phyloP scores from a whole-genome alignment of 2,113 vertebrate species.

The Balaeniceps rex region DNA sequence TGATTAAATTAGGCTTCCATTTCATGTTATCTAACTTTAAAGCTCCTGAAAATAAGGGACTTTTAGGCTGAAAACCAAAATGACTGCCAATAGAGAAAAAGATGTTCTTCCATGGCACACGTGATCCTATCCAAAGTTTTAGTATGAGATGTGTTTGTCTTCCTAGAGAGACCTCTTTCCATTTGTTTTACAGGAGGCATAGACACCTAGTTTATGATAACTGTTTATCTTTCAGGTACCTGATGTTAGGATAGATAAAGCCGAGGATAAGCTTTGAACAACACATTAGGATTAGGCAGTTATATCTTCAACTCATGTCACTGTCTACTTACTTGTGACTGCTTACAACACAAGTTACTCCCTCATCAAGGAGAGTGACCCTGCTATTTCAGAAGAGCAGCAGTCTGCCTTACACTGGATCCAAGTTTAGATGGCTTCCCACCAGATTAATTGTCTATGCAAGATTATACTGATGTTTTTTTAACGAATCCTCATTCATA shows the following conservation, averaged over 20 bases:
- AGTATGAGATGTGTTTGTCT: background rate
- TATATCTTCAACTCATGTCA: background rate
- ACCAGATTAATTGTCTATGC: background rate
- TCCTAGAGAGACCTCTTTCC: background rate
- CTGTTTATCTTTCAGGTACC: background rate
- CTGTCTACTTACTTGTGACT: background rate
- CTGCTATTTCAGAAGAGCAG: background rate
- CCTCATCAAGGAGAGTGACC: background rate
- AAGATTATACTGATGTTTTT: background rate
- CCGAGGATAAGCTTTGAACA: background rate
- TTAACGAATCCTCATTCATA: constrained; percentile 37
- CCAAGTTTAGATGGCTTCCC: background rate
- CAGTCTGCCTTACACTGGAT: background rate
- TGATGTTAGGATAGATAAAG: background rate
- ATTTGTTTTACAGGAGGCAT: background rate
- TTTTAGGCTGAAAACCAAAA: background rate
- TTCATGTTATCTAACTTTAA: background rate
- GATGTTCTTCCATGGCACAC: background rate
- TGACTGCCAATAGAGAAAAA: background rate
- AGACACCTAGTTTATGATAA: background rate
- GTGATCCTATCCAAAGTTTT: background rate
- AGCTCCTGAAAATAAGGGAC: background rate
- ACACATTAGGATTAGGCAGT: background rate
- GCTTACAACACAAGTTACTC: background rate
- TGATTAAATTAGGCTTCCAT: background rate